Evolutionary conservation across 2,888 invertebrate genomes (phyloP).

Genomic region (Polymixis lichenea): DNA sequence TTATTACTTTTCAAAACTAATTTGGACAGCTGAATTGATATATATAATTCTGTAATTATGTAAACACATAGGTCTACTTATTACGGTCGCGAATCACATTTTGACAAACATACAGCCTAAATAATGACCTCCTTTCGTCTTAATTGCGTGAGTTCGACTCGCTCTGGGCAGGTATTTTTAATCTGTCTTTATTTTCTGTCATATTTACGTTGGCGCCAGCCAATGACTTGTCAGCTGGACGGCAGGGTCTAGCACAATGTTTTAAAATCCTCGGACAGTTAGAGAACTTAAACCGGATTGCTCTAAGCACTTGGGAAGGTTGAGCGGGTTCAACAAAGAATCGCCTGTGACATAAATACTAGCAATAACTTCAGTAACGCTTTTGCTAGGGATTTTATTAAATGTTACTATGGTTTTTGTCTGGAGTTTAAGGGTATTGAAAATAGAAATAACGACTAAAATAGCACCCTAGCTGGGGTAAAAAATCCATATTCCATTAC

Average conservation of each 20-base stretch:
- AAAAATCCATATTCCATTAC: neutral
- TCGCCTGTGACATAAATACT: constrained; percentile 36
- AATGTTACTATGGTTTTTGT: neutral
- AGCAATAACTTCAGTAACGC: constrained; percentile 35
- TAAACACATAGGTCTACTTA: no score
- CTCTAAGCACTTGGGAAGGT: neutral
- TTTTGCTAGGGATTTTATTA: neutral
- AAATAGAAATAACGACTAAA: neutral
- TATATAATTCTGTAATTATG: neutral
- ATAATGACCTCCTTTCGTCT: no score
- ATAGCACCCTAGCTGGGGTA: neutral
- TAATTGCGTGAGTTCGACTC: neutral
- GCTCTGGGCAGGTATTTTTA: neutral
- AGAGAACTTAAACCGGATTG: constrained; percentile 13
- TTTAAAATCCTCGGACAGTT: constrained; percentile 19
- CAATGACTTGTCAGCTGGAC: constrained; percentile 12
- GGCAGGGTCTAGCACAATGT: neutral
- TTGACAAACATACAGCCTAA: neutral
- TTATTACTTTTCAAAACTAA: neutral
- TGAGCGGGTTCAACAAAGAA: neutral
- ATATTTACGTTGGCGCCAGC: neutral
- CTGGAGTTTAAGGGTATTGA: neutral
- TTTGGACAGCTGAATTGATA: neutral
- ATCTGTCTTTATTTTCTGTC: neutral
- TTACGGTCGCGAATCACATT: neutral